Percentiles rank a stretch among this genome's conserved stretches.
Conservation (phyloP, 2,888 invertebrate genomes). For the Fragum whitleyi region DNA sequence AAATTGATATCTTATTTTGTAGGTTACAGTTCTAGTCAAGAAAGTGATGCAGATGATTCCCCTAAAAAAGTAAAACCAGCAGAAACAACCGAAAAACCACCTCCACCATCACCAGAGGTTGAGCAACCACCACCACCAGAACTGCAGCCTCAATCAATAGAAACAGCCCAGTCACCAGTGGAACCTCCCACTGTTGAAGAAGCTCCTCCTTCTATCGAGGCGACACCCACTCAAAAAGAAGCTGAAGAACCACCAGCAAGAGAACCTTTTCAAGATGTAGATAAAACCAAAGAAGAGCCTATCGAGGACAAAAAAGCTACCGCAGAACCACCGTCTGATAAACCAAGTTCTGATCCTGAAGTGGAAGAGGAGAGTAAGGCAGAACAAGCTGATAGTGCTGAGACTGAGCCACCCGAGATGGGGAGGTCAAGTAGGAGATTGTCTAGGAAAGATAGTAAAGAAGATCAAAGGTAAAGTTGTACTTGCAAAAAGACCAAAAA, state of each 20-base stretch:
- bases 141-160: not conserved
- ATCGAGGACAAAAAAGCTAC: not conserved
- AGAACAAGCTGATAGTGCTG: not conserved
- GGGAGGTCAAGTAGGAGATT: constrained; percentile 23
- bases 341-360: not conserved
- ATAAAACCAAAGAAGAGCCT: not conserved
- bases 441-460: constrained; percentile 11
- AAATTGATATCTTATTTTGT: too few species aligned
- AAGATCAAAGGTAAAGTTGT: not conserved
- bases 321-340: not conserved
- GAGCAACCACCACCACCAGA: not conserved
- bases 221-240: not conserved
- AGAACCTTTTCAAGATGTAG: not conserved
- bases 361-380: not conserved
- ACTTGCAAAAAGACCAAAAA: too few species aligned
- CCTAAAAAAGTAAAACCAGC: constrained; percentile 37
- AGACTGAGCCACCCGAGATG: not conserved
- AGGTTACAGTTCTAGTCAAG: constrained; percentile 64
- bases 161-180: not conserved
- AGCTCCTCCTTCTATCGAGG: not conserved
- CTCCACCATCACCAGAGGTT: not conserved
- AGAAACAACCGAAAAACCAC: constrained; percentile 2
- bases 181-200: not conserved
- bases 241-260: not conserved
- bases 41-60: constrained; percentile 65